A percentile compares a stretch with the other conserved stretches of the same genome.
These are phyloP conservation scores for Ophiodon elongatus DNA, from an alignment of 2,113 vertebrate species.

Conservation along the genomic window DNA sequence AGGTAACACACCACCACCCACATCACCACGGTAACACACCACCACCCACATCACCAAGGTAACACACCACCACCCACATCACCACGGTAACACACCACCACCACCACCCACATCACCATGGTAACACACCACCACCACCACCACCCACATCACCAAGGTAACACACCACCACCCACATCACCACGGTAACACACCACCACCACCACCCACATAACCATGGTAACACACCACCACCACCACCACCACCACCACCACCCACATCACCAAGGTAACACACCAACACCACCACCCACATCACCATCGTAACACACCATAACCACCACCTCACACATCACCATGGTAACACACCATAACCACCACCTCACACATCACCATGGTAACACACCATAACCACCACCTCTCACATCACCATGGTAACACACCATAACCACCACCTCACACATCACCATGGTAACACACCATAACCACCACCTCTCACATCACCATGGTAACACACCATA, in stretches of 20 bases:
- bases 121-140: conserved; percentile 89
- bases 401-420: conserved; percentile 92
- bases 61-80: conserved; percentile 14
- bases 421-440: too few species aligned
- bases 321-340: not conserved
- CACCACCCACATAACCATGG: not conserved
- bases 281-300: conserved; percentile 97
- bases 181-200: not conserved
- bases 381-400: conserved; percentile 92
- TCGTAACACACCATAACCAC: conserved; percentile 82
- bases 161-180: conserved; percentile 5
- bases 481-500: conserved; percentile 78
- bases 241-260: conserved; percentile 92
- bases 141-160: conserved; percentile 95
- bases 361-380: not conserved
- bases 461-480: too few species aligned
- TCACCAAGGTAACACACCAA: too few species aligned
- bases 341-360: too few species aligned
- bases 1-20: conserved; percentile 85
- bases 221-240: too few species aligned
- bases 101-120: not conserved
- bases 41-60: conserved; percentile 96
- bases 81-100: not conserved
- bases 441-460: not conserved
- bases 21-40: too few species aligned